These are phyloP conservation scores for Falco naumanni DNA, from an alignment of 2,797 vertebrate genomes.

Conservation along the genomic window DNA sequence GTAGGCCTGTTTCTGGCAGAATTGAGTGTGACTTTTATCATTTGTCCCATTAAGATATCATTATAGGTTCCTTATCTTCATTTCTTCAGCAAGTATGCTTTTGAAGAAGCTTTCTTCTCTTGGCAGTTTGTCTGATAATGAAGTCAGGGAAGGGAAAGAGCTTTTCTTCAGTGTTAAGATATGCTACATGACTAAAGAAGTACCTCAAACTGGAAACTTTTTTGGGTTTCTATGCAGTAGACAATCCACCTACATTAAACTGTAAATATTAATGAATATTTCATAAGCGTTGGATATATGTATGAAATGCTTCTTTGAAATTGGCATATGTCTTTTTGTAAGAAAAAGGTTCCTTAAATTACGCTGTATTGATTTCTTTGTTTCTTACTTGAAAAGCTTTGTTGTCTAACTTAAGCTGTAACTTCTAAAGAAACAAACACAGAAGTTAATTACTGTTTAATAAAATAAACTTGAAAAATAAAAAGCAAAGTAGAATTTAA, in stretches of 20 bases:
- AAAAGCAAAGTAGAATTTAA: neutral
- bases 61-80: conserved; percentile 71
- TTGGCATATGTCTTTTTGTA: neutral
- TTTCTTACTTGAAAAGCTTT: neutral
- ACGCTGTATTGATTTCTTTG: neutral
- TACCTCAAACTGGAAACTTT: neutral
- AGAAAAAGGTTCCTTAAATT: neutral
- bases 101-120: conserved; percentile 62
- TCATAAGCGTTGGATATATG: neutral
- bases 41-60: conserved; percentile 71
- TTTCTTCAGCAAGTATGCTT: conserved; percentile 68
- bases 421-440: neutral
- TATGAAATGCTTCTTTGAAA: neutral
- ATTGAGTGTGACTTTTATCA: conserved; percentile 68
- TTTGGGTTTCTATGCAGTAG: neutral
- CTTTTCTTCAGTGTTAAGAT: neutral
- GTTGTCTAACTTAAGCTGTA: neutral
- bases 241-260: neutral
- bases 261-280: neutral
- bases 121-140: conserved; percentile 64
- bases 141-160: neutral
- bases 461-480: neutral
- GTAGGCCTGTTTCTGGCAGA: conserved; percentile 70
- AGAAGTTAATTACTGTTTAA: neutral
- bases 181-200: neutral